Evolutionary conservation across 2,888 invertebrate species (phyloP).

Genomic region (Micropterix aruncella): DNA sequence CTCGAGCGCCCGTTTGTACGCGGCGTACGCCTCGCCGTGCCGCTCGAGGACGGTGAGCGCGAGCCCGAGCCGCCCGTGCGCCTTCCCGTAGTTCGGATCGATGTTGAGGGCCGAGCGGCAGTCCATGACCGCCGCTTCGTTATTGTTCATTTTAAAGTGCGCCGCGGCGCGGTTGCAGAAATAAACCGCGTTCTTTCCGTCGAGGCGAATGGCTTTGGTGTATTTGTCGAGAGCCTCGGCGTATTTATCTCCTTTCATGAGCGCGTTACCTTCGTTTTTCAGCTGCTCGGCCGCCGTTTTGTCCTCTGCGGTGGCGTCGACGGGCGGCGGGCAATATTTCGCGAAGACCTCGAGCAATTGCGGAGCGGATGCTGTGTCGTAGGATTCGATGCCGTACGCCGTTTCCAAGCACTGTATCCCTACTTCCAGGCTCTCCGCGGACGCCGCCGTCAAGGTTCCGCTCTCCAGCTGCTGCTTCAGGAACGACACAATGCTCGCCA

Average conservation of each 20-base stretch:
- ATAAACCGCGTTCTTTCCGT: constrained; percentile 83
- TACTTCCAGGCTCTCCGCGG: constrained; percentile 76
- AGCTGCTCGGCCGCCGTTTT: constrained; percentile 64
- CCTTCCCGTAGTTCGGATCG: constrained; percentile 89
- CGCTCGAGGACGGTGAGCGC: constrained; percentile 75
- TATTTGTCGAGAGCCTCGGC: constrained; percentile 75
- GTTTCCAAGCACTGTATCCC: constrained; percentile 90
- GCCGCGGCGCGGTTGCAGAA: constrained; percentile 97
- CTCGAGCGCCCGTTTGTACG: constrained; percentile 77
- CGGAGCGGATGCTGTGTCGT: constrained; percentile 18
- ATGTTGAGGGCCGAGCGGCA: constrained; percentile 79
- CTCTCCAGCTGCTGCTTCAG: constrained; percentile 39
- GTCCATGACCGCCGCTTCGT: constrained; percentile 75
- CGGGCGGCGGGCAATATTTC: constrained; percentile 16
- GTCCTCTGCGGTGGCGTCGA: constrained; percentile 22
- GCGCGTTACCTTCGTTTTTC: constrained; percentile 76
- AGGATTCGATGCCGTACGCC: constrained; percentile 59
- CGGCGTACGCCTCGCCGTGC: constrained; percentile 70
- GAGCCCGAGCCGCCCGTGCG: constrained; percentile 83
- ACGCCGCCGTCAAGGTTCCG: constrained; percentile 25
- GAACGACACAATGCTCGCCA: constrained; percentile 42
- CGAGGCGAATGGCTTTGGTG: constrained; percentile 76
- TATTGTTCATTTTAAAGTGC: constrained; percentile 75
- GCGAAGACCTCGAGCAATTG: constrained; percentile 22
- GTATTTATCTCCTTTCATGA: constrained; percentile 76